phyloP scores from a whole-genome alignment of 2,888 invertebrate species.

The Ethmia dodecea region DNA sequence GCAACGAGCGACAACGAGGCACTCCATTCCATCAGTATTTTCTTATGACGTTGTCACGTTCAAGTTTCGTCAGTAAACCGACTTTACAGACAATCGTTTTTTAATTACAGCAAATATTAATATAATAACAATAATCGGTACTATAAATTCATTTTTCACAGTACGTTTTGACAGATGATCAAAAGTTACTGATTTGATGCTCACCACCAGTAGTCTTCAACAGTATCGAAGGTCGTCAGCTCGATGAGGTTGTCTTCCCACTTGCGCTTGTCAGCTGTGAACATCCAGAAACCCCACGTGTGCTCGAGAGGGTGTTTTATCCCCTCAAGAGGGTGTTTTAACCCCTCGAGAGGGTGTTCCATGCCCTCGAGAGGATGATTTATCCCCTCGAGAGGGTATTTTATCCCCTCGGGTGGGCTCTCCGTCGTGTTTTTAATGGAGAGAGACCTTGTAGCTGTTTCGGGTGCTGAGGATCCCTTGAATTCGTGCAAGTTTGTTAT shows the following conservation, averaged over 20 bases:
- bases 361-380: constrained; percentile 80
- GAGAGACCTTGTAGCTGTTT: constrained; percentile 1
- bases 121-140: no score
- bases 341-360: background rate
- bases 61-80: no score
- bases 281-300: constrained; percentile 97
- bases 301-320: constrained; percentile 93
- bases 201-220: constrained; percentile 99
- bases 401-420: background rate
- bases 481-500: no score
- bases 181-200: no score
- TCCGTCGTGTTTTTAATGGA: no score
- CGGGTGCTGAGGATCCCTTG: background rate
- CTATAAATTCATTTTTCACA: no score
- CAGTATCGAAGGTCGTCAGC: constrained; percentile 92
- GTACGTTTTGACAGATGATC: no score
- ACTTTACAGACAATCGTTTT: no score
- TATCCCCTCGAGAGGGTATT: constrained; percentile 16
- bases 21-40: no score
- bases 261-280: constrained; percentile 85
- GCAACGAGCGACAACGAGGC: no score
- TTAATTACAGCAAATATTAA: no score
- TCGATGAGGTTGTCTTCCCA: constrained; percentile 95
- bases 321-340: constrained; percentile 80
- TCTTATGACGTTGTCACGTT: no score